Conservation (phyloP, 2,888 invertebrate species). For the Caenorhabditis doughertyi region DNA sequence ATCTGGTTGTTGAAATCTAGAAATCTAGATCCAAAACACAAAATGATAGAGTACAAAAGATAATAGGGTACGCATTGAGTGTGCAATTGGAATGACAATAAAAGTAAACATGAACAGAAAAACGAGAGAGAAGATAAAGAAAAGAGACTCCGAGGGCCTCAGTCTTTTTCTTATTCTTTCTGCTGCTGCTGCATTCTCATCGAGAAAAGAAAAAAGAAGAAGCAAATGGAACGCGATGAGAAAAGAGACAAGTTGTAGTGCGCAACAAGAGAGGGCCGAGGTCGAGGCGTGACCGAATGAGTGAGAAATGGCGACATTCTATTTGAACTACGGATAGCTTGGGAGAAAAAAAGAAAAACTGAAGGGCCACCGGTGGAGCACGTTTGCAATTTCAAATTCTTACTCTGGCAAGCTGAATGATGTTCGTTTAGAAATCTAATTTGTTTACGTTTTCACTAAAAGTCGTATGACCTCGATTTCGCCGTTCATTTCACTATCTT, state of each 20-base stretch:
- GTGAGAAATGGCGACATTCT: conserved; percentile 58
- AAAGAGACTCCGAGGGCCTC: conserved; percentile 18
- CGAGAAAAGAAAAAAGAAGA: conserved; percentile 29
- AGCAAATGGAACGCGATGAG: conserved; percentile 50
- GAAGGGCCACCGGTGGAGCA: conserved; percentile 45
- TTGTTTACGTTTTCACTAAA: conserved; percentile 47
- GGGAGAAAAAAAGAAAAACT: conserved; percentile 1
- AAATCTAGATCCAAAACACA: not conserved
- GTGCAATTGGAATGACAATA: conserved; percentile 42
- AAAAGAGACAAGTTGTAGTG: conserved; percentile 55
- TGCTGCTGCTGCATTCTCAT: conserved; percentile 38
- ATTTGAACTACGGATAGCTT: conserved; percentile 57
- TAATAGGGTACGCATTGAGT: conserved; percentile 14
- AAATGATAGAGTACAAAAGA: conserved; percentile 9
- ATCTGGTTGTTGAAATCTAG: not conserved
- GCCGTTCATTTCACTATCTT: conserved; percentile 45
- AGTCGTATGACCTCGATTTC: conserved; percentile 49
- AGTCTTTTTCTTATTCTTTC: conserved; percentile 16
- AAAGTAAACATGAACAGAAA: conserved; percentile 57
- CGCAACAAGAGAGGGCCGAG: conserved; percentile 40
- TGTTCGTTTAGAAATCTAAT: not conserved
- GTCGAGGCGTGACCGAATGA: conserved; percentile 63
- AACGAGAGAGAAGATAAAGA: conserved; percentile 17
- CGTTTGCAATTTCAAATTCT: conserved; percentile 25
- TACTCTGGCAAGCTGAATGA: not conserved